Percentiles rank a stretch among this genome's conserved stretches.
phyloP scores from a whole-genome alignment of 2,888 invertebrate genomes.

The Elegia similella region DNA sequence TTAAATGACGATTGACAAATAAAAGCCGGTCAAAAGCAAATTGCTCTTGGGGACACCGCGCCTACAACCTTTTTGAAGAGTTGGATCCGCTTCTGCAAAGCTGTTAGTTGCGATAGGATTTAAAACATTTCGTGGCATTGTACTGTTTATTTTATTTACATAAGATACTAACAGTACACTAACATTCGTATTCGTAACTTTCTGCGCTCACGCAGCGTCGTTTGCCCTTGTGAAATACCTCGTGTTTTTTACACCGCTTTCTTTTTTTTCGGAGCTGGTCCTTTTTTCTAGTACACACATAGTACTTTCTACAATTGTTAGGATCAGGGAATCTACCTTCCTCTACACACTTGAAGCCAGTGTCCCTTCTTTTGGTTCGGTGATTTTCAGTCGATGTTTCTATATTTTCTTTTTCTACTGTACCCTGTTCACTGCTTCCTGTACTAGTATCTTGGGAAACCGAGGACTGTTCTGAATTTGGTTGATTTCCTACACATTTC shows the following conservation, averaged over 20 bases:
- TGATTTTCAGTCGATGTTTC: neutral
- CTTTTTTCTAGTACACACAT: conserved; percentile 47
- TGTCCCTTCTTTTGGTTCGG: conserved; percentile 13
- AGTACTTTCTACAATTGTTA: conserved; percentile 60
- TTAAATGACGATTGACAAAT: no score
- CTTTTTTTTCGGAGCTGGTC: conserved; percentile 38
- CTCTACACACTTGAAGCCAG: conserved; percentile 48
- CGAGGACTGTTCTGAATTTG: conserved; percentile 9
- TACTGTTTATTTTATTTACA: no score
- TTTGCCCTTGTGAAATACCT: conserved; percentile 55
- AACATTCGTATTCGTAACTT: conserved; percentile 40
- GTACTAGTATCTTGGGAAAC: conserved; percentile 1
- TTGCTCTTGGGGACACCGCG: no score
- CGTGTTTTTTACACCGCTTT: conserved; percentile 58
- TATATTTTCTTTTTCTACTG: neutral
- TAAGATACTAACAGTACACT: no score
- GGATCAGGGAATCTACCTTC: conserved; percentile 60
- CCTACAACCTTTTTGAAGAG: no score
- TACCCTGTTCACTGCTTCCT: conserved; percentile 16
- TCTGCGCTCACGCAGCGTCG: conserved; percentile 48
- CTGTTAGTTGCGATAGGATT: no score
- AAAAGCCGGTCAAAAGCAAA: no score
- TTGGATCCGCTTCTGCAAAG: no score
- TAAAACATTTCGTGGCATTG: no score
- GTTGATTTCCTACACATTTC: conserved; percentile 43